Conservation (phyloP, 2,888 invertebrate genomes). For the Dione vanillae region DNA sequence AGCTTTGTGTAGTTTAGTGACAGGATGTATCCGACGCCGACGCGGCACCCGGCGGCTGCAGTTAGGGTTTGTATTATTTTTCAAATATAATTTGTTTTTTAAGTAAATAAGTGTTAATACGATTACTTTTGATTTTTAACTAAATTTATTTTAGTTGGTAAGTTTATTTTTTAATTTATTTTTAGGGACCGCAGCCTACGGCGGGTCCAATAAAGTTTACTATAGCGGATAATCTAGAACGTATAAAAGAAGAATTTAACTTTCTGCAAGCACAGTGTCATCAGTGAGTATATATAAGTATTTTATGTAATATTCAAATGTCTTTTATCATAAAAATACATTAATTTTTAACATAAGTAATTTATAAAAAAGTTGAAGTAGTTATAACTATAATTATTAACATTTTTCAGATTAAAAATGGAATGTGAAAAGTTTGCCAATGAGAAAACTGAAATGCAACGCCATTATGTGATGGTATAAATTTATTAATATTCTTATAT, state of each 20-base stretch:
- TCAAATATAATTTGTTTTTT: slow-evolving; percentile 32
- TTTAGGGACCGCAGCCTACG: slow-evolving; percentile 92
- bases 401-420: slow-evolving; percentile 92
- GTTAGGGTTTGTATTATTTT: slow-evolving; percentile 85
- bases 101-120: slow-evolving; percentile 13
- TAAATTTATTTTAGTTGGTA: neutral
- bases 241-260: slow-evolving; percentile 98
- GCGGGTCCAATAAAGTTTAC: slow-evolving; percentile 97
- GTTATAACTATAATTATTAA: neutral
- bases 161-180: slow-evolving; percentile 43
- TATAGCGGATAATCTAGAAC: slow-evolving; percentile 95
- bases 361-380: neutral
- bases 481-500: slow-evolving; percentile 2
- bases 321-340: no score
- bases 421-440: slow-evolving; percentile 98
- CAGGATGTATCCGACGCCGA: slow-evolving; percentile 89
- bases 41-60: slow-evolving; percentile 90
- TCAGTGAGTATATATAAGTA: slow-evolving; percentile 87
- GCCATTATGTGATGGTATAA: slow-evolving; percentile 98
- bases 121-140: neutral
- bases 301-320: no score
- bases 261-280: slow-evolving; percentile 98
- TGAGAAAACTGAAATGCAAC: slow-evolving; percentile 99
- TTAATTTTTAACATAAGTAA: no score
- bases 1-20: slow-evolving; percentile 49